Conservation (phyloP, 2,888 invertebrate species). For the Dryomyza anilis region DNA sequence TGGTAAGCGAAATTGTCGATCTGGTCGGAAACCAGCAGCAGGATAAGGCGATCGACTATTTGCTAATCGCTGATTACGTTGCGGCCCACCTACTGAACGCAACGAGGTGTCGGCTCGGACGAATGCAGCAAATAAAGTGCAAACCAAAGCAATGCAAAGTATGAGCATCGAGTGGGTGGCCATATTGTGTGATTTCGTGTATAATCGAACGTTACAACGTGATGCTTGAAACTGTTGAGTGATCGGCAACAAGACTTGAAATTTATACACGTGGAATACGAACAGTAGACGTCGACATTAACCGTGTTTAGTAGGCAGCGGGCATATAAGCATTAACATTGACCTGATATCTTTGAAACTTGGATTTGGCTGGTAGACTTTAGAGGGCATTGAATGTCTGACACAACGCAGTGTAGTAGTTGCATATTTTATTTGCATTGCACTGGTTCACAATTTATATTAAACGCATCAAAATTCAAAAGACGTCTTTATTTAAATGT, state of each 20-base stretch:
- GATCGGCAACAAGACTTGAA: conserved; percentile 12
- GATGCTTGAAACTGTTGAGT: conserved; percentile 17
- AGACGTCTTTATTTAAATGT: conserved; percentile 23
- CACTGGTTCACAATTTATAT: conserved; percentile 1
- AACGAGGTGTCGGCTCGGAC: conserved; percentile 34
- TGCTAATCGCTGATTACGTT: conserved; percentile 36
- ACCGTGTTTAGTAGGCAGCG: conserved; percentile 14
- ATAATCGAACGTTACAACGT: not conserved
- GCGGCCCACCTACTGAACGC: too few species aligned
- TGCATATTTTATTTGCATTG: not conserved
- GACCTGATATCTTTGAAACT: conserved; percentile 19
- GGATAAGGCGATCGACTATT: conserved; percentile 39
- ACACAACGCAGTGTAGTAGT: conserved; percentile 4
- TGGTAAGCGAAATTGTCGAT: conserved; percentile 40
- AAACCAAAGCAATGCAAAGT: not conserved
- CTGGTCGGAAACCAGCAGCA: conserved; percentile 47
- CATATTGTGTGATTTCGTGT: not conserved
- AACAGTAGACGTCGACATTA: not conserved
- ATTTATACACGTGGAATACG: conserved; percentile 14
- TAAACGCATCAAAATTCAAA: conserved; percentile 32
- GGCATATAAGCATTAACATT: conserved; percentile 29
- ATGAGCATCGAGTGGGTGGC: not conserved
- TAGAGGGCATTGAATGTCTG: not conserved
- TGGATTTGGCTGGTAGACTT: not conserved
- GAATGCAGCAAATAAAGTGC: conserved; percentile 28